Base-by-base conservation (phyloP, 2,888 invertebrate species). In the Rhamnusium bicolor region DNA sequence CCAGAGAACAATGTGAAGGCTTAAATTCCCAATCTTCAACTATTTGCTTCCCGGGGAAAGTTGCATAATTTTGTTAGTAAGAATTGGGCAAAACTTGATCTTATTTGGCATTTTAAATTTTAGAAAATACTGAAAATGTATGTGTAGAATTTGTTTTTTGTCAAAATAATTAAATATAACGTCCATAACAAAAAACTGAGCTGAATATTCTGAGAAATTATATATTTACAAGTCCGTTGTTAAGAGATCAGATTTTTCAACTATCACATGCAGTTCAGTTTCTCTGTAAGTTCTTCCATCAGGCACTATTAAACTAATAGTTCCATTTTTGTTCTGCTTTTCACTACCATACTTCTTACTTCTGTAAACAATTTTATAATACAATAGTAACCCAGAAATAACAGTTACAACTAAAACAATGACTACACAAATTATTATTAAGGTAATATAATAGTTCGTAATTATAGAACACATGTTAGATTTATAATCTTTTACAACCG, bases 251-350 rank as follows among this genome's bases (percentile, higher is more conserved):
- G 95, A 94, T 87, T 94, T 92, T 89, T 96, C 96, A 79, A 95
- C 93, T 85, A 96, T 94, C 83, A 96, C 94, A 87, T 95, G 94
- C 82, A 96, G 92, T 88, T 96, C 95, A 8, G 96, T 96, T 89
- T 96, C 95, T 84, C 93, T 91, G 85, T 96, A 96, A 14, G 95
- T 93, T 84, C 94, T 91, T 0, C 94, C 93, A 81, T 95, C 95
- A 0, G 96, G 95, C 84, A 95, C 91, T 65, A 96, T 94, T 87
- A 95, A 90, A 84, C 92, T 92, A 80, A 93, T 79, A 83, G 84
- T 85, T 21, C 89, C 91, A 2, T 67, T 76, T 66, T 82, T 81
- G 1, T 66, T 74, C 3, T 56, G 71, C 88, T 86, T 91, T 89
- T 85, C 79, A 56, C 81, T 83, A 0, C 85, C 86, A 56, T 88